phyloP scores from a whole-genome alignment of 2,888 invertebrate genomes.

The Adela reaumurella region DNA sequence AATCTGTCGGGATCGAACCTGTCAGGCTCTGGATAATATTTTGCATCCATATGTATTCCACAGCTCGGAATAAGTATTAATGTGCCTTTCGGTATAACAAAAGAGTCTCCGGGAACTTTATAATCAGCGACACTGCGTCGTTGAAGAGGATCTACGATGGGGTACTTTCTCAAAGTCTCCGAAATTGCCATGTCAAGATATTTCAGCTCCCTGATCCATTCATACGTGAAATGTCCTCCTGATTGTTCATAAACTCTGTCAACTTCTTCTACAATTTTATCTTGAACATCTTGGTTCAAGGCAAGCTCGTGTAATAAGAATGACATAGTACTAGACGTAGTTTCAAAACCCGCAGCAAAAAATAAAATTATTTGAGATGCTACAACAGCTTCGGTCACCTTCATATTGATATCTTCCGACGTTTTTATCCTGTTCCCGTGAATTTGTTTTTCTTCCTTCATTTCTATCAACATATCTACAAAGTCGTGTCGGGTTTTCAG shows the following conservation, averaged over 20 bases:
- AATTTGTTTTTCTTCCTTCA: constrained; percentile 20
- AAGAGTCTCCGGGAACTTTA: constrained; percentile 21
- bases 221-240: constrained; percentile 28
- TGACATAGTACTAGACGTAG: constrained; percentile 27
- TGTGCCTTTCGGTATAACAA: constrained; percentile 19
- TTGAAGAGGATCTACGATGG: constrained; percentile 29
- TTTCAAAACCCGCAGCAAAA: constrained; percentile 35
- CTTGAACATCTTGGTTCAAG: constrained; percentile 24
- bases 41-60: constrained; percentile 5
- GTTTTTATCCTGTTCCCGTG: constrained; percentile 11
- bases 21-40: constrained; percentile 5
- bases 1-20: constrained; percentile 7
- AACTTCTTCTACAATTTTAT: constrained; percentile 23
- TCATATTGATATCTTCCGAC: constrained; percentile 8
- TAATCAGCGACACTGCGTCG: constrained; percentile 24
- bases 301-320: constrained; percentile 28
- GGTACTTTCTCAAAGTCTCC: constrained; percentile 40
- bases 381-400: constrained; percentile 19
- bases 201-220: constrained; percentile 27
- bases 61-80: constrained; percentile 1
- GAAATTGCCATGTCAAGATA: constrained; percentile 32
- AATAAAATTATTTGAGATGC: constrained; percentile 25
- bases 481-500: too few relatives aligned
- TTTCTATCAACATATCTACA: too few relatives aligned
- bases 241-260: constrained; percentile 20